A percentile compares a stretch with the other conserved stretches of the same genome.
These are phyloP conservation scores for Ellobium chinense DNA, from an alignment of 2,888 invertebrate genomes.

Conservation along the genomic window DNA sequence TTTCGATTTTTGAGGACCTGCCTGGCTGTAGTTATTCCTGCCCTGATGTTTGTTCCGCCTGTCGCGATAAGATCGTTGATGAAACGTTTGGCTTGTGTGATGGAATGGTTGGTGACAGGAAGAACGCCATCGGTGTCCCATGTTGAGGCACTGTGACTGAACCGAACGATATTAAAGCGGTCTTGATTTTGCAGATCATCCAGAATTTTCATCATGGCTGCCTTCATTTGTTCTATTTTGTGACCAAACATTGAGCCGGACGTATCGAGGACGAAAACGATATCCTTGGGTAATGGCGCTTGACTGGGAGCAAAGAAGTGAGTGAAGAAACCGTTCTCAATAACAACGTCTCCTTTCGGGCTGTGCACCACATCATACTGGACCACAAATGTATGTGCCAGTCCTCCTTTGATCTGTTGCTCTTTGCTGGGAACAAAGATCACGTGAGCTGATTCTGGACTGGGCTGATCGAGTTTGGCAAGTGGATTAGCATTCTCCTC, in stretches of 20 bases:
- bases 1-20: conserved; percentile 50
- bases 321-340: conserved; percentile 85
- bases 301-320: conserved; percentile 86
- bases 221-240: conserved; percentile 84
- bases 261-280: conserved; percentile 87
- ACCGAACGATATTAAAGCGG: conserved; percentile 65
- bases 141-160: conserved; percentile 54
- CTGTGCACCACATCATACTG: background rate
- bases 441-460: background rate
- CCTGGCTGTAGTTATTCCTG: conserved; percentile 58
- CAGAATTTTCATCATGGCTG: conserved; percentile 65
- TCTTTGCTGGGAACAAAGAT: background rate
- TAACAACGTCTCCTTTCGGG: conserved; percentile 43
- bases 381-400: background rate
- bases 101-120: conserved; percentile 52
- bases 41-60: conserved; percentile 67
- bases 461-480: background rate
- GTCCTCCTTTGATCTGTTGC: background rate
- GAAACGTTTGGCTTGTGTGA: conserved; percentile 53
- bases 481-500: background rate
- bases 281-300: conserved; percentile 82
- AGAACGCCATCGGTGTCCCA: conserved; percentile 47
- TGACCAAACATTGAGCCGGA: conserved; percentile 87
- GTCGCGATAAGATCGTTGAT: conserved; percentile 55
- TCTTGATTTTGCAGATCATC: conserved; percentile 63